phyloP scores from a whole-genome alignment of 2,797 vertebrate species.

The Myotis daubentonii region DNA sequence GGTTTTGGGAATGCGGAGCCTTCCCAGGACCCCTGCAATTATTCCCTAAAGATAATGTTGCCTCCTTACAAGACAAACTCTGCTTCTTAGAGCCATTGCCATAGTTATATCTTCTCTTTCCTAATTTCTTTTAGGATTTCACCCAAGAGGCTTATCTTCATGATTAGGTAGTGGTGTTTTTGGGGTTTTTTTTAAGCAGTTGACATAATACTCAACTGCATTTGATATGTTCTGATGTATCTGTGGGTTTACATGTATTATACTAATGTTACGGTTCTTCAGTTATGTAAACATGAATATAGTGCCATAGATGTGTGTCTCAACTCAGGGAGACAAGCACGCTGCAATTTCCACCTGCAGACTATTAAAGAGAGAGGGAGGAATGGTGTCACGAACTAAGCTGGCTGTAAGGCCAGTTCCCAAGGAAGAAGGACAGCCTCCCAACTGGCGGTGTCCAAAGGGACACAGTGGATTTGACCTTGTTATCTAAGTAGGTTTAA shows the following conservation, averaged over 20 bases:
- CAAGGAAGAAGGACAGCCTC: not conserved
- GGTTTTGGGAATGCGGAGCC: not conserved
- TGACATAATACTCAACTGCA: constrained; percentile 6
- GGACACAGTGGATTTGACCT: not conserved
- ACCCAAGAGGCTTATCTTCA: constrained; percentile 30
- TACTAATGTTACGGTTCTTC: not conserved
- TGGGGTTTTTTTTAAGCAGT: not conserved
- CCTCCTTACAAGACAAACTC: not conserved
- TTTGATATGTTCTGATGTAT: not conserved
- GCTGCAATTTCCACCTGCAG: not conserved
- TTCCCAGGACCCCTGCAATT: not conserved
- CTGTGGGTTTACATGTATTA: not conserved
- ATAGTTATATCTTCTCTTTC: constrained; percentile 32
- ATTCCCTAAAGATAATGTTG: not conserved
- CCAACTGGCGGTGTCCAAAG: not conserved
- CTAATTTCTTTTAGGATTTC: not conserved
- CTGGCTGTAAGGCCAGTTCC: not conserved
- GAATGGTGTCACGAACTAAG: not conserved
- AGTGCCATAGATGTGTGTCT: not conserved
- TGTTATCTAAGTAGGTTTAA: not conserved
- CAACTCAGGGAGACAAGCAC: not conserved
- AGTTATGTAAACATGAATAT: not conserved
- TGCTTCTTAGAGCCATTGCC: not conserved
- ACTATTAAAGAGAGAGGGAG: not conserved
- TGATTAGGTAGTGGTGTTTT: constrained; percentile 45